Evolutionary conservation across 2,113 vertebrate genomes (phyloP).

Genomic region (Probosciger aterrimus): DNA sequence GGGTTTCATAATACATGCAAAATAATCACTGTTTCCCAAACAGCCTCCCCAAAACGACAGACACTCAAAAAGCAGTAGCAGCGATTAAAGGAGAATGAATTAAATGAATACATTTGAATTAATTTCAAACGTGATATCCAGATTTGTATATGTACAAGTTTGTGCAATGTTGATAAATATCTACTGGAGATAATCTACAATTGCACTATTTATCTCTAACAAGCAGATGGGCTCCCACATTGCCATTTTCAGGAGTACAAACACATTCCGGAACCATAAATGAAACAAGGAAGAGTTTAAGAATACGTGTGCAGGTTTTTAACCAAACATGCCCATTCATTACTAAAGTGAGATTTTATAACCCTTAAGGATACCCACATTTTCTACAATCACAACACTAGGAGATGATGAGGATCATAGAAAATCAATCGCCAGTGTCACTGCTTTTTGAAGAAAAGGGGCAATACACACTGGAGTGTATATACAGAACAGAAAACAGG

Average conservation of each 20-base stretch:
- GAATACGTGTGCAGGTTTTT: background rate
- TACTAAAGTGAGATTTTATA: background rate
- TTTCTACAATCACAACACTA: background rate
- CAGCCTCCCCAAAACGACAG: background rate
- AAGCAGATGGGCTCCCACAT: conserved; percentile 46
- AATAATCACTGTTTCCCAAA: background rate
- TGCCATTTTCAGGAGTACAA: conserved; percentile 16
- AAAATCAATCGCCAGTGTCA: background rate
- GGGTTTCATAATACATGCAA: background rate
- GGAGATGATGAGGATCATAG: background rate
- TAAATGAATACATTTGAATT: background rate
- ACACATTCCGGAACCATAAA: background rate
- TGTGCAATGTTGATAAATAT: conserved; percentile 20
- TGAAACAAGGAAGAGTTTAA: background rate
- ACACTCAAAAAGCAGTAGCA: background rate
- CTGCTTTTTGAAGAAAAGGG: background rate
- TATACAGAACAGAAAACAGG: background rate
- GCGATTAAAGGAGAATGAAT: background rate
- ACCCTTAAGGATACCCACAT: background rate
- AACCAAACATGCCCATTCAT: background rate
- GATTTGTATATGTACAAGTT: background rate
- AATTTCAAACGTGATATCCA: background rate
- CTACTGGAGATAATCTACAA: background rate
- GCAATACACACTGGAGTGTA: background rate
- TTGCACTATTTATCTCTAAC: conserved; percentile 23